phyloP scores from a whole-genome alignment of 2,888 invertebrate species.

The Exephanes ischioxanthus region DNA sequence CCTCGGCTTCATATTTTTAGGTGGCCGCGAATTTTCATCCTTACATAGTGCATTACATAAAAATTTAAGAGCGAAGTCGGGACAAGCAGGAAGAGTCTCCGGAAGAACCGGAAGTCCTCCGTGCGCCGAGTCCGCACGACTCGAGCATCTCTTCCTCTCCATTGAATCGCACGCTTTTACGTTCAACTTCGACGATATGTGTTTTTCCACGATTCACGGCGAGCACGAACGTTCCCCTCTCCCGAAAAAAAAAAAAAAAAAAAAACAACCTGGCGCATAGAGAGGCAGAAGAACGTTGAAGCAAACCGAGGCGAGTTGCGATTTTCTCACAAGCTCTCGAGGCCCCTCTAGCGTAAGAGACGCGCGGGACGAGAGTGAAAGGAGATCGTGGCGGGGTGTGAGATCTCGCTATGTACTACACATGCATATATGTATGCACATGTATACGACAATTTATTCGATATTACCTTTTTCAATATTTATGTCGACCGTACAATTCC shows the following conservation, averaged over 20 bases:
- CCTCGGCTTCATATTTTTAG: too few species aligned
- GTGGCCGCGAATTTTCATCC: too few species aligned
- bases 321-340: slow-evolving; percentile 59
- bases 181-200: background rate
- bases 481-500: background rate
- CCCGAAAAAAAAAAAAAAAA: background rate
- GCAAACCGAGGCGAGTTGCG: slow-evolving; percentile 38
- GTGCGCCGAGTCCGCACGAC: background rate
- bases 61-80: background rate
- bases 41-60: too few species aligned
- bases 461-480: background rate
- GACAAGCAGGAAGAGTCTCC: background rate
- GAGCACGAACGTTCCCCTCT: background rate
- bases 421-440: background rate
- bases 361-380: slow-evolving; percentile 61
- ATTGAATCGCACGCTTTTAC: background rate
- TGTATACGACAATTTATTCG: background rate
- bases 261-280: background rate
- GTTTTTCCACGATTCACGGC: background rate
- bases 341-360: background rate
- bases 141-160: background rate
- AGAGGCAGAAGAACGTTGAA: background rate
- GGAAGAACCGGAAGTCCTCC: slow-evolving; percentile 3
- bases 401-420: slow-evolving; percentile 29
- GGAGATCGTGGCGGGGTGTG: slow-evolving; percentile 55